phyloP scores from a whole-genome alignment of 2,797 vertebrate genomes.

The Artibeus lituratus region DNA sequence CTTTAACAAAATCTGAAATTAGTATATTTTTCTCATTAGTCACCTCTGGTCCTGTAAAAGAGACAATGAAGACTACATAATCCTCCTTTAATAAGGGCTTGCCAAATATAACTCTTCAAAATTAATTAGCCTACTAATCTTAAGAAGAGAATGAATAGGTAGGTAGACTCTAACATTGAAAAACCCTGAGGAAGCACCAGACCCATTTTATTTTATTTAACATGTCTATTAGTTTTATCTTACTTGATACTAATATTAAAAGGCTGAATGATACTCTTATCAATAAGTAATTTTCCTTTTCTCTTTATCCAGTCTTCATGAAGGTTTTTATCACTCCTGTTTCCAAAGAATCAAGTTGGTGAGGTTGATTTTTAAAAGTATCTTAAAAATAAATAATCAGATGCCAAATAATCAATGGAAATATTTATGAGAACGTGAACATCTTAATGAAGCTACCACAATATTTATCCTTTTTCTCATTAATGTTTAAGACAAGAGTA shows the following conservation, averaged over 20 bases:
- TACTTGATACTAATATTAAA: slow-evolving; percentile 44
- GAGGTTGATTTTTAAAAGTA: background rate
- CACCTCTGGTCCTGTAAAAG: slow-evolving; percentile 43
- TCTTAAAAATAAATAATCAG: background rate
- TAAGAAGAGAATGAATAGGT: slow-evolving; percentile 53
- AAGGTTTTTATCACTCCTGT: background rate
- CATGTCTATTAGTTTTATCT: slow-evolving; percentile 37
- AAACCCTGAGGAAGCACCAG: slow-evolving; percentile 21
- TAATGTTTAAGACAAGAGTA: background rate
- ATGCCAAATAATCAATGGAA: background rate
- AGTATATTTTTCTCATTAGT: slow-evolving; percentile 61
- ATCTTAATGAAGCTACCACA: background rate
- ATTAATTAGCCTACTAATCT: slow-evolving; percentile 65
- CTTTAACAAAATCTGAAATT: slow-evolving; percentile 53
- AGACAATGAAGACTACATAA: slow-evolving; percentile 49
- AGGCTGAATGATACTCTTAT: background rate
- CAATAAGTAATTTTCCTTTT: slow-evolving; percentile 28
- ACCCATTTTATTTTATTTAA: slow-evolving; percentile 30
- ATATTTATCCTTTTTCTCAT: background rate
- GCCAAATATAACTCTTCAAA: slow-evolving; percentile 63
- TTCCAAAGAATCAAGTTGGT: background rate
- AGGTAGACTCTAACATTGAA: slow-evolving; percentile 23
- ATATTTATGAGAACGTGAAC: background rate
- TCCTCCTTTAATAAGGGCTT: slow-evolving; percentile 57
- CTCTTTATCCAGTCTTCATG: background rate